Evolutionary conservation across 2,888 invertebrate species (phyloP).

Genomic region (Mantis religiosa): DNA sequence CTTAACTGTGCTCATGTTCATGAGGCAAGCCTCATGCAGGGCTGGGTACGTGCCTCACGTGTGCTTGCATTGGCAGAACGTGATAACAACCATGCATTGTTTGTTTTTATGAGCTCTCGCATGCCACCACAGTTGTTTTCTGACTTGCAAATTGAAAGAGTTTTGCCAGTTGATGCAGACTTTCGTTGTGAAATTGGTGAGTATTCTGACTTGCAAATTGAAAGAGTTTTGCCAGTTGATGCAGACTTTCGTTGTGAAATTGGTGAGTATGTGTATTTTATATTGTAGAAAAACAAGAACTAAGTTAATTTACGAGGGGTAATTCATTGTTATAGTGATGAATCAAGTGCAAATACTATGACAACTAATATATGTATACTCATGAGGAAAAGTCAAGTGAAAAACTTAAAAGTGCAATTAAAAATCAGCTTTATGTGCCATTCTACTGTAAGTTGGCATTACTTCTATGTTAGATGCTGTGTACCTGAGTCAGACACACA

Average conservation of each 20-base stretch:
- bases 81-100: conserved; percentile 52
- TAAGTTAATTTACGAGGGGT: no score
- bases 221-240: conserved; percentile 76
- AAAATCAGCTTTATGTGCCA: no score
- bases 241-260: conserved; percentile 73
- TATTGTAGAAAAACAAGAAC: neutral
- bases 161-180: conserved; percentile 73
- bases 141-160: conserved; percentile 75
- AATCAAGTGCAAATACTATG: no score
- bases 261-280: conserved; percentile 46
- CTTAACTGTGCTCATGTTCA: conserved; percentile 31
- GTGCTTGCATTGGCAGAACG: conserved; percentile 58
- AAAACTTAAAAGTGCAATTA: no score
- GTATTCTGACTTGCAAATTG: conserved; percentile 69
- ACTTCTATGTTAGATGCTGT: no score
- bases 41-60: conserved; percentile 50
- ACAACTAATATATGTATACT: no score
- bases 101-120: conserved; percentile 55
- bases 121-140: conserved; percentile 67
- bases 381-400: no score
- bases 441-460: no score
- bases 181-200: conserved; percentile 74
- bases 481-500: no score
- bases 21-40: conserved; percentile 50
- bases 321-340: no score